Conservation (phyloP, 2,797 vertebrate genomes). For the Sebastes oblongus region DNA sequence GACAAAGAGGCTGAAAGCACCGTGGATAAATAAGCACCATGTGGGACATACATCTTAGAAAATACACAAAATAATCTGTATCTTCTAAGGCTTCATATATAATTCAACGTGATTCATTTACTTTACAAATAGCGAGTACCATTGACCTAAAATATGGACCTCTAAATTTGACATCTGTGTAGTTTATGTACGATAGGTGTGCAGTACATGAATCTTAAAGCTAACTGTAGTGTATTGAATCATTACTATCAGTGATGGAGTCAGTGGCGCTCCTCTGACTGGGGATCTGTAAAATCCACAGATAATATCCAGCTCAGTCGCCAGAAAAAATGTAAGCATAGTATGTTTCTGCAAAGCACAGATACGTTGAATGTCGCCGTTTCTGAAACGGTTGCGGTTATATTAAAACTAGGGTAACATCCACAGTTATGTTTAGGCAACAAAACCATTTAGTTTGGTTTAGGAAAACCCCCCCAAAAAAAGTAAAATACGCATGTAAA, state of each 20-base stretch:
- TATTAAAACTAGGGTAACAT: fast-evolving
- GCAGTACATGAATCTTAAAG: background rate
- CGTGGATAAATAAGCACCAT: background rate
- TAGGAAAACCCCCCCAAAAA: fast-evolving
- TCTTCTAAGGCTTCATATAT: background rate
- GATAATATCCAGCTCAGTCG: background rate
- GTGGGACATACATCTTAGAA: background rate
- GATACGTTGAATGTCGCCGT: too few relatives aligned
- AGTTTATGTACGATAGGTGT: background rate
- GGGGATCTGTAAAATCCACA: background rate
- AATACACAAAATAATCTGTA: background rate
- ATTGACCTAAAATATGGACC: background rate
- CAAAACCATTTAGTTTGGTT: too few relatives aligned
- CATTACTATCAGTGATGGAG: background rate
- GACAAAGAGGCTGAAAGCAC: constrained; percentile 25
- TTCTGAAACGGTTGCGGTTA: too few relatives aligned
- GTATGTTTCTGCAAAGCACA: too few relatives aligned
- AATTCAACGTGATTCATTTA: background rate
- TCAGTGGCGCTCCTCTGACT: background rate
- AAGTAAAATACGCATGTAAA: too few relatives aligned
- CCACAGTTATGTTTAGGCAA: too few relatives aligned
- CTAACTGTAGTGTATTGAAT: background rate
- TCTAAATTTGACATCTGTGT: background rate
- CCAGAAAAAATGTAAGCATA: too few relatives aligned
- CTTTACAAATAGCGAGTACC: background rate